Evolutionary conservation across 2,113 vertebrate species (phyloP).

Genomic region (Tyto alba): DNA sequence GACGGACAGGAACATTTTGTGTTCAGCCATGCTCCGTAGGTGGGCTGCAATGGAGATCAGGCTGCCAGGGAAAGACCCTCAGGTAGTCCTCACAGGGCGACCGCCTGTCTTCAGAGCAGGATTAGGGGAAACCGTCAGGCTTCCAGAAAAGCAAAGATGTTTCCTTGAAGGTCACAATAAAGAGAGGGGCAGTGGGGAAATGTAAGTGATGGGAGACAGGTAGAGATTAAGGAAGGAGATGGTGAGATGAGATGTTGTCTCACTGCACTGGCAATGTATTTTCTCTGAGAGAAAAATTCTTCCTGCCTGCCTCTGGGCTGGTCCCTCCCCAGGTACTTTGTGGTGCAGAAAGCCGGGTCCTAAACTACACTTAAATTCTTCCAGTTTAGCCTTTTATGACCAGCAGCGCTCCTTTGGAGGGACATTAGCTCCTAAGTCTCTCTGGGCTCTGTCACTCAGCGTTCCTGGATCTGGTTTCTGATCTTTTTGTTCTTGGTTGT

Average conservation of each 20-base stretch:
- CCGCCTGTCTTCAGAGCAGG: neutral
- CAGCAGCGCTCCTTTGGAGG: neutral
- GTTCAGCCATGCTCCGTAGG: rapidly evolving
- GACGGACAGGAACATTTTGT: neutral
- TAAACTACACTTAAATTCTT: neutral
- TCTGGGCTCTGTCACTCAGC: neutral
- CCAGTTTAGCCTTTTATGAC: neutral
- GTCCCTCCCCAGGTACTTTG: neutral
- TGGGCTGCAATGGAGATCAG: neutral
- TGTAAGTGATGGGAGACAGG: neutral
- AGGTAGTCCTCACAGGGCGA: neutral
- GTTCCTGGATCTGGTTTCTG: neutral
- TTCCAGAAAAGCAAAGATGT: neutral
- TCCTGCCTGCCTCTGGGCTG: neutral
- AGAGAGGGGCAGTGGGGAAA: neutral
- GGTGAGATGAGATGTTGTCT: neutral
- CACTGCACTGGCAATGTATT: neutral
- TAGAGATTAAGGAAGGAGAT: neutral
- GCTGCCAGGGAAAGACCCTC: neutral
- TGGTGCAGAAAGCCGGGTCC: neutral
- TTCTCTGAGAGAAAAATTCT: neutral
- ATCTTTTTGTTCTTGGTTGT: neutral
- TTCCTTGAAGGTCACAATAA: neutral
- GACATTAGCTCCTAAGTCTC: neutral
- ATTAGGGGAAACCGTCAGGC: neutral